Evolutionary conservation across 2,113 vertebrate species (phyloP), one percentile per base, ranked within the genome.

Genomic region (Tragulus kanchil): DNA sequence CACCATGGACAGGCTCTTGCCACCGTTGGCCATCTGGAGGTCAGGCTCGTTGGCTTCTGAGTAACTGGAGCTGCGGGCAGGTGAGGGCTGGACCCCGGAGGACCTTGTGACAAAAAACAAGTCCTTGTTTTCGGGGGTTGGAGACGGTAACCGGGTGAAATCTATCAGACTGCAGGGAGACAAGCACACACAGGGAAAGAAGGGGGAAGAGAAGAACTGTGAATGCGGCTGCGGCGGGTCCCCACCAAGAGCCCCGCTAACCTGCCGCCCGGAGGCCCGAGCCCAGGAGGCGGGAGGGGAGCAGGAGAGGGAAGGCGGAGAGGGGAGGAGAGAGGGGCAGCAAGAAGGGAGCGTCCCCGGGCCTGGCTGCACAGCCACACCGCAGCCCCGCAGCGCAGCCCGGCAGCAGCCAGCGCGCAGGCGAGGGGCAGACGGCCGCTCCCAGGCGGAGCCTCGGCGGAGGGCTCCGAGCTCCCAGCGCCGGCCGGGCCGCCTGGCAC

Each of bases 71-170:
- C 99, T 99, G 97, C 99, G 99, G 91, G 99, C 99, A 26, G 99
- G 99, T 2, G 99, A 99, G 48, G 99, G 99, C 98, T 99, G 99
- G 96, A 99, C 99, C 98, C 99, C 99, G 95, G 99, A 99, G 98
- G 99, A 99, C 98, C 99, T 99, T 96, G 99, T 99, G 98, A 99
- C 99, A 98, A 99, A 99, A 99, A 99, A 99, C 93, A 99, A 99
- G 99, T 99, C 99, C 99, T 99, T 99, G 98, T 99, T 99, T 99
- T 99, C 99, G 90, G 99, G 99, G 98, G 99, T 99, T 96, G 99
- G 99, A 97, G 99, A 99, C 90, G 99, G 99, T 98, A 99, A 99
- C 98, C 99, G 98, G 95, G 99, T 99, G 99, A 99, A 99, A 99
- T 99, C 99, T 96, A 99, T 99, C 98, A 99, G 98, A 98, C 99